Evolutionary conservation across 2,113 vertebrate genomes (phyloP).

Genomic region (Mastomys coucha): DNA sequence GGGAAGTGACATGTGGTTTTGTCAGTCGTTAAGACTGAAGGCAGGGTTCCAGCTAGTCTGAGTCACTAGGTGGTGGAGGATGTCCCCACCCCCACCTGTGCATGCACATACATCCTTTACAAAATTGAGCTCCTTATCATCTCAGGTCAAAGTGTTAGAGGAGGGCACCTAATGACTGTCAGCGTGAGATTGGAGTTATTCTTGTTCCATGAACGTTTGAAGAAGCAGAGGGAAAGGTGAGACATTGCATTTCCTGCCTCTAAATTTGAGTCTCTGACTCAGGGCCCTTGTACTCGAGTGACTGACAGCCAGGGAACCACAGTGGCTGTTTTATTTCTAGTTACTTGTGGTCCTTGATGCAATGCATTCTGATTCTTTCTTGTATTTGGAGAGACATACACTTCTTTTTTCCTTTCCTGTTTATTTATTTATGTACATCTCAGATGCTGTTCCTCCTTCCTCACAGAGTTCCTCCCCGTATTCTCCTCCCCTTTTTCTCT

Average conservation of each 20-base stretch:
- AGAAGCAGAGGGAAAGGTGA: background rate
- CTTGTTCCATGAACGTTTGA: background rate
- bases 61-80: background rate
- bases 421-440: too few relatives aligned
- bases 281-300: background rate
- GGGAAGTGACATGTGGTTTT: background rate
- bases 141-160: background rate
- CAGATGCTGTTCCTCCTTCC: too few relatives aligned
- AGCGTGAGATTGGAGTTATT: background rate
- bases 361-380: background rate
- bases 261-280: background rate
- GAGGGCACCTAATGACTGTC: background rate
- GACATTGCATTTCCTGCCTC: background rate
- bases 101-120: background rate
- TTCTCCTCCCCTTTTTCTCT: too few relatives aligned
- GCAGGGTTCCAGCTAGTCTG: accelerated
- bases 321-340: background rate
- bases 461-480: too few relatives aligned
- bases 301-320: too few relatives aligned
- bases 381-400: background rate
- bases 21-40: background rate
- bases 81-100: too few relatives aligned
- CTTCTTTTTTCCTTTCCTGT: background rate
- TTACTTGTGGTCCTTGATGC: background rate
- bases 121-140: background rate